Evolutionary conservation across 2,113 vertebrate species (phyloP), one percentile per base, ranked within the genome.

Genomic region (Gavia stellata): DNA sequence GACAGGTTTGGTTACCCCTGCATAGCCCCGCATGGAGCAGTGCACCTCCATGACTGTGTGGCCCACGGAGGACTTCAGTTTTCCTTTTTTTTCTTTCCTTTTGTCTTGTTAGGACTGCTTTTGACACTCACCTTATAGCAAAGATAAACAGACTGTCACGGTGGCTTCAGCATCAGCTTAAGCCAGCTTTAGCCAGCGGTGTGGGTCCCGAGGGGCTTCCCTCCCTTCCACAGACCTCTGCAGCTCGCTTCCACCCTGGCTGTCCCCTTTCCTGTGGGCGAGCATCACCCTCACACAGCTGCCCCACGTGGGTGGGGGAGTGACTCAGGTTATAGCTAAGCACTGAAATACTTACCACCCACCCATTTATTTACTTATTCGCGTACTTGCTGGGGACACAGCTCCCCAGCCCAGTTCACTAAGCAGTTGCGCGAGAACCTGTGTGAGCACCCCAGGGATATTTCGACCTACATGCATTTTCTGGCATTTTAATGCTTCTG

Each of bases 231-330:
- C 40, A 61, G 75, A 77, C 10, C 62, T 81, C 40, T 1, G 42
- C 45, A 65, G 40, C 31, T 78, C 1, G 0, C 31, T 84, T 24
- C 44, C 40, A 86, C 28, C 40, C 74, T 40, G 47, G 16, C 23
- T 8, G 8, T 81, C 36, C 31, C 24, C 52, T 31, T 31, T 68
- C n/a, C 56, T 59, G n/a, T 58, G 89, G 61, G 24, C 1, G 2
- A 79, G 21, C 44, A 29, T 55, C 0, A 3, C 31, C 36, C 85
- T 63, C 34, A 47, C 26, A 4, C 34, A 71, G 58, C 58, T 0
- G 0, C 49, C 28, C 38, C 6, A 3, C 1, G 0, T 15, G 25
- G 80, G 21, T 50, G 14, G 21, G 14, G 52, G 56, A 61, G 40
- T 77, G 68, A 66, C 29, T 88, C 62, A 50, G 31, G 36, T 68